Conservation (phyloP, 2,113 vertebrate species). For the Pitta sordida region DNA sequence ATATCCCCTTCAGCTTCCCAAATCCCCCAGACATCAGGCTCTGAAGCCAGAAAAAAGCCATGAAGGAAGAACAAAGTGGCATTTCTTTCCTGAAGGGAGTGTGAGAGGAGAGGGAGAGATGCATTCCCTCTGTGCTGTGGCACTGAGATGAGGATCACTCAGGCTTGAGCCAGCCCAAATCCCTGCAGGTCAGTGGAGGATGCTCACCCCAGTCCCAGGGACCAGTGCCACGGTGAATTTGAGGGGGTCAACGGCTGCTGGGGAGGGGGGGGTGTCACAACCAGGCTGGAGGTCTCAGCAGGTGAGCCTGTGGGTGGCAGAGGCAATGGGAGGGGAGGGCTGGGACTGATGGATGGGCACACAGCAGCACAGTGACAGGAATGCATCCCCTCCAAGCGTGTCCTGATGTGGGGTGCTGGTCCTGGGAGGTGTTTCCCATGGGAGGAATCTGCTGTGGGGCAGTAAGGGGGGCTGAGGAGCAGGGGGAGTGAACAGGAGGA, state of each 20-base stretch:
- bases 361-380: not conserved
- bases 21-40: not conserved
- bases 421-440: not conserved
- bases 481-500: not conserved
- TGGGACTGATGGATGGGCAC: not conserved
- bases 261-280: not conserved
- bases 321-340: not conserved
- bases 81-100: not conserved
- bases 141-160: accelerated
- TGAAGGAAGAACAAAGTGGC: not conserved
- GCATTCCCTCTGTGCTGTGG: not conserved
- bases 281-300: not conserved
- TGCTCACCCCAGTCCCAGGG: not conserved
- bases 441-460: not conserved
- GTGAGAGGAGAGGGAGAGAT: not conserved
- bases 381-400: not conserved
- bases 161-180: not conserved
- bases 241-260: not conserved
- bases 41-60: not conserved
- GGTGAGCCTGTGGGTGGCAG: not conserved
- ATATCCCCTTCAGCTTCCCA: not conserved
- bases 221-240: not conserved
- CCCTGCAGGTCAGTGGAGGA: not conserved
- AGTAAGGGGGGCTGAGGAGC: not conserved
- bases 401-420: not conserved